Evolutionary conservation across 2,113 vertebrate species (phyloP).

Genomic region (Mobula birostris): DNA sequence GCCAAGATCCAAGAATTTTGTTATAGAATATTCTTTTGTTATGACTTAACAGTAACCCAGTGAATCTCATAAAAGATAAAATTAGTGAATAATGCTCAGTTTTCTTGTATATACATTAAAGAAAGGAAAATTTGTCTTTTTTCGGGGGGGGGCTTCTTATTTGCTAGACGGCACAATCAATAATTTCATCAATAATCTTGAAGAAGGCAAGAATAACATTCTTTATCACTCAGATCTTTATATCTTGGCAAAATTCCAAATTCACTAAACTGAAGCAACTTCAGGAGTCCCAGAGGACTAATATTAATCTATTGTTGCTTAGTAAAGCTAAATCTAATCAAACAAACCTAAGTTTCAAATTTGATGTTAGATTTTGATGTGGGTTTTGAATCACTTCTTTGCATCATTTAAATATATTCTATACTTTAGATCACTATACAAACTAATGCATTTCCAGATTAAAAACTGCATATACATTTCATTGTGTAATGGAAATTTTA

Average conservation of each 20-base stretch:
- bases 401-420: not conserved
- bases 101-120: not conserved
- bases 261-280: not conserved
- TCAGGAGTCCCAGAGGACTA: not conserved
- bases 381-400: not conserved
- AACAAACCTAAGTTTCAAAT: constrained; percentile 9
- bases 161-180: not conserved
- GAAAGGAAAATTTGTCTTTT: not conserved
- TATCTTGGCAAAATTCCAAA: constrained; percentile 21
- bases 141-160: not conserved
- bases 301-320: not conserved
- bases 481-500: not conserved
- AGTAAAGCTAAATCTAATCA: not conserved
- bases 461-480: not conserved
- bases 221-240: constrained; percentile 16
- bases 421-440: not conserved
- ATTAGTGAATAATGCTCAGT: not conserved
- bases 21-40: not conserved
- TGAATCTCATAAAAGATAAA: not conserved
- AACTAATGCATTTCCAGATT: not conserved
- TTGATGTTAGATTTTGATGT: not conserved
- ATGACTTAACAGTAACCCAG: not conserved
- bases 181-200: constrained; percentile 17
- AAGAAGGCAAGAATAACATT: not conserved
- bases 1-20: not conserved